These are phyloP conservation scores for Chelonus formosanus DNA, from an alignment of 2,888 invertebrate genomes.

Conservation along the genomic window DNA sequence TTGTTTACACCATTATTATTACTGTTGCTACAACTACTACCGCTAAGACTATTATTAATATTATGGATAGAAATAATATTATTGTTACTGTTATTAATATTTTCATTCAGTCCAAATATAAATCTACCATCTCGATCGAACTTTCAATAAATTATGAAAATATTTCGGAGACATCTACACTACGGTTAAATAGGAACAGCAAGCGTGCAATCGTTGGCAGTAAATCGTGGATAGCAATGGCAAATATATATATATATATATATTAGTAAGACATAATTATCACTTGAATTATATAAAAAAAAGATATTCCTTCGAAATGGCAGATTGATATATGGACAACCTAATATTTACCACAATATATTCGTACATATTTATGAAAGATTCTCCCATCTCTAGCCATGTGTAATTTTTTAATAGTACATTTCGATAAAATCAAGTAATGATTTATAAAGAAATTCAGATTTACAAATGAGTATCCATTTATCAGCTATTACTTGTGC, in stretches of 20 bases:
- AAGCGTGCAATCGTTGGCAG: too few relatives aligned
- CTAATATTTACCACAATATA: conserved; percentile 72
- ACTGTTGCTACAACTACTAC: too few relatives aligned
- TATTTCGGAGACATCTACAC: conserved; percentile 53
- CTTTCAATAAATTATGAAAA: conserved; percentile 56
- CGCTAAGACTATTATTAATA: too few relatives aligned
- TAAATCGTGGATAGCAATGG: too few relatives aligned
- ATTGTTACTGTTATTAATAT: conserved; percentile 41
- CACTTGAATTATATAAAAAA: conserved; percentile 57
- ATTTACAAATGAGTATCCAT: conserved; percentile 68
- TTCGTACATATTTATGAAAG: conserved; percentile 73
- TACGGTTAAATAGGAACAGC: too few relatives aligned
- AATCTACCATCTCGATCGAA: conserved; percentile 46
- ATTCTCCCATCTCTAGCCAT: conserved; percentile 75
- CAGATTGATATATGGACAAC: too few relatives aligned
- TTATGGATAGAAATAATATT: too few relatives aligned
- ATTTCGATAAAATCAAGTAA: conserved; percentile 68
- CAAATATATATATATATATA: too few relatives aligned
- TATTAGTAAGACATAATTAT: too few relatives aligned
- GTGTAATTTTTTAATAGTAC: conserved; percentile 70
- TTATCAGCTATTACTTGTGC: conserved; percentile 69
- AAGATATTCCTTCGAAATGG: conserved; percentile 68
- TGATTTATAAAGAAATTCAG: conserved; percentile 67
- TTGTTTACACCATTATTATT: conserved; percentile 43
- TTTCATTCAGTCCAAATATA: conserved; percentile 52